These are phyloP conservation scores for Erpetoichthys calabaricus DNA, from an alignment of 2,797 vertebrate species.

Conservation along the genomic window DNA sequence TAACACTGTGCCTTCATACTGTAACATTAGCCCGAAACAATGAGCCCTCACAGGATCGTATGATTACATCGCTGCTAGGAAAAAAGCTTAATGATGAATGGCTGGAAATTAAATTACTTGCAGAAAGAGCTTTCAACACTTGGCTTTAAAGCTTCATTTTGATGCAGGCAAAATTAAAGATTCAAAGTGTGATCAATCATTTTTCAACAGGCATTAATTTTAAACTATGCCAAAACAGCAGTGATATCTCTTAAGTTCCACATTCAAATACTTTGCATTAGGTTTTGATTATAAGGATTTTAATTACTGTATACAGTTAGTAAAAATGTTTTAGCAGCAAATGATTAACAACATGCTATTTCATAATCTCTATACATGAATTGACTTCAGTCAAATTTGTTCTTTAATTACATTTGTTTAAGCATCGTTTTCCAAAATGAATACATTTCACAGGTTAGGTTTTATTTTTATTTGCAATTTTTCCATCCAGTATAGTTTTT, in stretches of 20 bases:
- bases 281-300: no score
- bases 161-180: slow-evolving; percentile 9
- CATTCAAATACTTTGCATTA: no score
- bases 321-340: no score
- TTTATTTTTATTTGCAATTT: no score
- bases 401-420: no score
- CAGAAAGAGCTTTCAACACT: slow-evolving; percentile 18
- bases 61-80: slow-evolving; percentile 19
- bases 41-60: slow-evolving; percentile 21
- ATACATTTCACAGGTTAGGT: no score
- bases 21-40: slow-evolving; percentile 26
- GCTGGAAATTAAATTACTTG: slow-evolving; percentile 22
- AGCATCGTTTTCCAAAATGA: no score
- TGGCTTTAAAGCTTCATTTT: slow-evolving; percentile 7
- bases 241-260: not conserved
- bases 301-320: no score
- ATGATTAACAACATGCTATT: no score
- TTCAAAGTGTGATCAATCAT: slow-evolving; percentile 3
- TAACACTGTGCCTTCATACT: slow-evolving; percentile 27
- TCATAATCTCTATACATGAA: no score
- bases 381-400: no score
- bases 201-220: slow-evolving; percentile 3
- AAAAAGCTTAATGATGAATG: slow-evolving; percentile 16
- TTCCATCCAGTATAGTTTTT: no score
- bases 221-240: slow-evolving; percentile 2